phyloP scores from a whole-genome alignment of 2,797 vertebrate genomes.

The Sebastes hubbsi region DNA sequence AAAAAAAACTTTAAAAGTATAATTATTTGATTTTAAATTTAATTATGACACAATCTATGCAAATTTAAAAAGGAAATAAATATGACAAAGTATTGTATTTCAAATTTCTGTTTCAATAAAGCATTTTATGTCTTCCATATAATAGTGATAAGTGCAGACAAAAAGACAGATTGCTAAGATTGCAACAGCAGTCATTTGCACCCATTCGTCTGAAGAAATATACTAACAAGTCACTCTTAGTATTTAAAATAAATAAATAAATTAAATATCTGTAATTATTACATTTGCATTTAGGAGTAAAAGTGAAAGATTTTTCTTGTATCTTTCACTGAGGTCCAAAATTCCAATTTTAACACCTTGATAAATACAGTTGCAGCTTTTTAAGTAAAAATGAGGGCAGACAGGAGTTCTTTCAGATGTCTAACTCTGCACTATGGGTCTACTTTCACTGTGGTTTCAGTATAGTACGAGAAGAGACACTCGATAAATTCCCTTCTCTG shows the following conservation, averaged over 20 bases:
- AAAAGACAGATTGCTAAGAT: not conserved
- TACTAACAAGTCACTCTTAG: not conserved
- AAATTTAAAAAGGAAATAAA: not conserved
- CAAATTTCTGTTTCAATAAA: not conserved
- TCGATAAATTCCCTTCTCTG: not conserved
- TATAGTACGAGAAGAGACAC: not conserved
- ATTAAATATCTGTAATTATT: no score
- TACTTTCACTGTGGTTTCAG: not conserved
- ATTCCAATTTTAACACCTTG: not conserved
- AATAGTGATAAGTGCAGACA: not conserved
- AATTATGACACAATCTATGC: not conserved
- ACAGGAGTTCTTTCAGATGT: not conserved
- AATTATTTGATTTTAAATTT: not conserved
- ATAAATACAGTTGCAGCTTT: not conserved
- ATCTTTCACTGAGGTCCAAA: not conserved
- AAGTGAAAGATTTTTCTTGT: no score
- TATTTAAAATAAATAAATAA: no score
- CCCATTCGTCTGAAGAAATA: not conserved
- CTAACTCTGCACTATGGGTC: not conserved
- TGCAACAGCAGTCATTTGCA: not conserved
- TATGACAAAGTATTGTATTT: not conserved
- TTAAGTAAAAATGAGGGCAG: not conserved
- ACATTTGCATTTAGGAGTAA: no score
- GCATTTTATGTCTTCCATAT: not conserved
- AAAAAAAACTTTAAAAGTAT: not conserved